phyloP scores from a whole-genome alignment of 2,113 vertebrate species.

The Ailuropoda melanoleuca region DNA sequence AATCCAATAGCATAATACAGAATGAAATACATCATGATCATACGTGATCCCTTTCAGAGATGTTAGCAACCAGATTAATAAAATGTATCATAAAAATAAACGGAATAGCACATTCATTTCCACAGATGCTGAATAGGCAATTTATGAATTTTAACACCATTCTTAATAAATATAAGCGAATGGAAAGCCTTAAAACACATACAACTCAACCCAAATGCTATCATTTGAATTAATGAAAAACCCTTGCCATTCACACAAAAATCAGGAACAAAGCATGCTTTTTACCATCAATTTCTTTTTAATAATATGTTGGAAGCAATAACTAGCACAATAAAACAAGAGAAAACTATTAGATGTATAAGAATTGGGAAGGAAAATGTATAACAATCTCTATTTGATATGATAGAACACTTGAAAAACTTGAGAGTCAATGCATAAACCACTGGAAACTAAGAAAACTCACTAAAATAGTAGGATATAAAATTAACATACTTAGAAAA shows the following conservation, averaged over 20 bases:
- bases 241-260: neutral
- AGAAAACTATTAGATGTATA: neutral
- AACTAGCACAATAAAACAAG: neutral
- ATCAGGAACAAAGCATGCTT: neutral
- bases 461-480: neutral
- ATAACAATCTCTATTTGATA: neutral
- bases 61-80: neutral
- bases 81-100: neutral
- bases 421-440: neutral
- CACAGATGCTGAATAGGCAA: neutral
- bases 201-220: neutral
- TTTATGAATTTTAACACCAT: neutral
- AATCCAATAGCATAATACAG: neutral
- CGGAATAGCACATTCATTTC: neutral
- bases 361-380: neutral
- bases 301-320: neutral
- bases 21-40: neutral
- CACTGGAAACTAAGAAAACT: neutral
- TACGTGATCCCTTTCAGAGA: neutral
- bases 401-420: neutral
- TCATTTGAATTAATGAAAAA: neutral
- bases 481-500: neutral
- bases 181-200: neutral
- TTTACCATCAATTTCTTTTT: neutral
- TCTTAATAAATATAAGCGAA: neutral